Percentiles rank a stretch among this genome's conserved stretches.
Evolutionary conservation across 1,140 invertebrate species (phyloP).

Genomic region (Drosophila biarmipes): DNA sequence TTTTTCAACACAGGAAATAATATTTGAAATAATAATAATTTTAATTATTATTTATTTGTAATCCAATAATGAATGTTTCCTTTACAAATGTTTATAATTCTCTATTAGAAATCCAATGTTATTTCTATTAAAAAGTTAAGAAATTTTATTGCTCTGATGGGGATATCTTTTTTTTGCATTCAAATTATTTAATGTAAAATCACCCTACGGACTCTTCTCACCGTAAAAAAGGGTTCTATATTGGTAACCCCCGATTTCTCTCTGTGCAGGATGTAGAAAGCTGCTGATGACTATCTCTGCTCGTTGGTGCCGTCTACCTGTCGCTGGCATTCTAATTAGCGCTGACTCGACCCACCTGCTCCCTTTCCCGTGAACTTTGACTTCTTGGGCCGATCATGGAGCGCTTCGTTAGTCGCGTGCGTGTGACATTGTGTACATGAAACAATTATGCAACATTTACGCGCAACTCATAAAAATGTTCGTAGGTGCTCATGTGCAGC

Average conservation of each 20-base stretch:
- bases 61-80: background rate
- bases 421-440: slow-evolving; percentile 65
- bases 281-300: slow-evolving; percentile 38
- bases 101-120: too few relatives aligned
- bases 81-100: too few relatives aligned
- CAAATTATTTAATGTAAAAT: too few relatives aligned
- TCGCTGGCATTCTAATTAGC: slow-evolving; percentile 62
- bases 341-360: slow-evolving; percentile 37
- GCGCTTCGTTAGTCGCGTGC: slow-evolving; percentile 66
- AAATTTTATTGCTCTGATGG: too few relatives aligned
- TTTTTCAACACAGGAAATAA: slow-evolving; percentile 18
- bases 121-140: too few relatives aligned
- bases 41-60: background rate
- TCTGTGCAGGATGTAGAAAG: background rate
- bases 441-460: slow-evolving; percentile 74
- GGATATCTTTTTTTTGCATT: too few relatives aligned
- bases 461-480: slow-evolving; percentile 42
- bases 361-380: slow-evolving; percentile 1
- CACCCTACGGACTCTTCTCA: background rate
- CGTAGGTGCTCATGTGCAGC: slow-evolving; percentile 5
- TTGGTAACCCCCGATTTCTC: background rate
- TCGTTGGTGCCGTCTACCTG: slow-evolving; percentile 6
- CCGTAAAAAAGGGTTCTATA: background rate
- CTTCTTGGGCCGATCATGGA: slow-evolving; percentile 33
- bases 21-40: too few relatives aligned